phyloP scores from a whole-genome alignment of 2,888 invertebrate genomes.

The Sphecodes monilicornis region DNA sequence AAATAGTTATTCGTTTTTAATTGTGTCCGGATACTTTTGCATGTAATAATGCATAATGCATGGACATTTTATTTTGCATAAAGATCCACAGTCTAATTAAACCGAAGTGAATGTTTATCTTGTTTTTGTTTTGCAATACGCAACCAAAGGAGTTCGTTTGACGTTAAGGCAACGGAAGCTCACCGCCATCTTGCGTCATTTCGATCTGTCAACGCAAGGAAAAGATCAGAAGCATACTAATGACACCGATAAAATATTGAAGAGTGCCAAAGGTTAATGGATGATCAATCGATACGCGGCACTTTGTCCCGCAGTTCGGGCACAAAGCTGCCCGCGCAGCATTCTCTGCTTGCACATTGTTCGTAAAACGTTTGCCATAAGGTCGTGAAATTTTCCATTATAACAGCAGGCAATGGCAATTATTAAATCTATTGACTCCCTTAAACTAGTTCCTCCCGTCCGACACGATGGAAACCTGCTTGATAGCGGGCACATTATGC shows the following conservation, averaged over 20 bases:
- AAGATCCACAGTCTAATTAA: background rate
- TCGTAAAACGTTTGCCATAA: conserved; percentile 44
- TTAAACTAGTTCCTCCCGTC: background rate
- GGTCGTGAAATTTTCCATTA: conserved; percentile 35
- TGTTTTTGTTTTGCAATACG: background rate
- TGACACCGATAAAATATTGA: conserved; percentile 41
- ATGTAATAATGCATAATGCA: no score
- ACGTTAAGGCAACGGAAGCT: background rate
- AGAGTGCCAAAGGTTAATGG: conserved; percentile 45
- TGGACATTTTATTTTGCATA: no score
- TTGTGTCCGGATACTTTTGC: no score
- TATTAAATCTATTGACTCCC: conserved; percentile 14
- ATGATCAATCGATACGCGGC: conserved; percentile 48
- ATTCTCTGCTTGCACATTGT: conserved; percentile 9
- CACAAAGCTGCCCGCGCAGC: conserved; percentile 20
- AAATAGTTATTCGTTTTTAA: no score
- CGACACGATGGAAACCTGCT: background rate
- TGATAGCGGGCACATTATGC: background rate
- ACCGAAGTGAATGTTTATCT: background rate
- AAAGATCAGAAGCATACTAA: conserved; percentile 35
- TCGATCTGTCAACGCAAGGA: conserved; percentile 11
- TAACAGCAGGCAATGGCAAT: conserved; percentile 35
- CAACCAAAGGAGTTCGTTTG: background rate
- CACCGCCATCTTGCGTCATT: background rate
- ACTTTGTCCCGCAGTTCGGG: conserved; percentile 42